These are phyloP conservation scores for Takifugu rubripes DNA, from an alignment of 2,797 vertebrate genomes.

Conservation along the genomic window DNA sequence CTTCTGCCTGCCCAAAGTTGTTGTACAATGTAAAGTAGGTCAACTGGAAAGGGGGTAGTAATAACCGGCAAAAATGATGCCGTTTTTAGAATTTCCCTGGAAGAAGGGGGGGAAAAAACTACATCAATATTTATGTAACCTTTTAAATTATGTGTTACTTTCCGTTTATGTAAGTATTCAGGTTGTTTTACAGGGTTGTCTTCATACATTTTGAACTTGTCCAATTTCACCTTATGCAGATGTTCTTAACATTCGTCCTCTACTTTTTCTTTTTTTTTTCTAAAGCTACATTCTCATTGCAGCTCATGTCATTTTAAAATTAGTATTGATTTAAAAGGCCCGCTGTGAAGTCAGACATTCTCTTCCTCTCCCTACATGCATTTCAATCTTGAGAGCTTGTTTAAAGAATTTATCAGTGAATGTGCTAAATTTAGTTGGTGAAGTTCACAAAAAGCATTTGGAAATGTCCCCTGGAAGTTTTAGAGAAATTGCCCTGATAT, in stretches of 20 bases:
- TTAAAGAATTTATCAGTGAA: conserved; percentile 34
- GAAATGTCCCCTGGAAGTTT: conserved; percentile 8
- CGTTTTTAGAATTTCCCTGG: too few relatives aligned
- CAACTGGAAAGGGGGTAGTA: too few relatives aligned
- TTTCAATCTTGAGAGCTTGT: conserved; percentile 21
- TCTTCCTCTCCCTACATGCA: not conserved
- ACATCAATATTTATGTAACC: too few relatives aligned
- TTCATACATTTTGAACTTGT: not conserved
- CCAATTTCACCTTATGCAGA: not conserved
- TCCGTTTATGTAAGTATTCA: too few relatives aligned
- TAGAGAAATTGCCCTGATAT: not conserved
- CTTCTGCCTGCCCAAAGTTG: too few relatives aligned
- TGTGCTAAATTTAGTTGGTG: conserved; percentile 11
- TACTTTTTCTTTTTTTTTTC: conserved; percentile 23
- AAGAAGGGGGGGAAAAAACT: too few relatives aligned
- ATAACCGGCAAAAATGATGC: too few relatives aligned
- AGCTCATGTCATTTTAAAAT: conserved; percentile 19
- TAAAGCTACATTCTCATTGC: conserved; percentile 32
- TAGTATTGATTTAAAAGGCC: conserved; percentile 1
- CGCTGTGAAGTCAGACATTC: too few relatives aligned
- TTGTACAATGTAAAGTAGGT: too few relatives aligned
- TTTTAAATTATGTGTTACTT: too few relatives aligned
- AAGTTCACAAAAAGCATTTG: conserved; percentile 18
- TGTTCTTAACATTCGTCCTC: conserved; percentile 15
- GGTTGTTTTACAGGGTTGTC: too few relatives aligned